Evolutionary conservation across 2,113 vertebrate genomes (phyloP).

Genomic region (Plecotus auritus): DNA sequence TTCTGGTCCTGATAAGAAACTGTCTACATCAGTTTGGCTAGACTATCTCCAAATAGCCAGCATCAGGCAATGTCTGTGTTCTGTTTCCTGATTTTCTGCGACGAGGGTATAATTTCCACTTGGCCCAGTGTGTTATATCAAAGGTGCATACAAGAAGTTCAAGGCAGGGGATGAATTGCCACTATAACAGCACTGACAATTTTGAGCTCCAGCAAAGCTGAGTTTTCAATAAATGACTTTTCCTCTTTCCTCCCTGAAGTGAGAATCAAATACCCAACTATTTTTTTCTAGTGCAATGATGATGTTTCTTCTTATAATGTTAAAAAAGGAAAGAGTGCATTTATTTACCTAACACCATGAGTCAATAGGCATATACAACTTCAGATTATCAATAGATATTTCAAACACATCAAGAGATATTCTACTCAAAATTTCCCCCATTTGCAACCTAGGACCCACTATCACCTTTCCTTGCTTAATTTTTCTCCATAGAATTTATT

Average conservation of each 20-base stretch:
- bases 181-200: not conserved
- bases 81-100: not conserved
- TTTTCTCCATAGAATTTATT: not conserved
- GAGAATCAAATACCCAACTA: not conserved
- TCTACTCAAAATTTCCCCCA: not conserved
- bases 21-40: not conserved
- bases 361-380: not conserved
- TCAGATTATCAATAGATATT: not conserved
- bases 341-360: not conserved
- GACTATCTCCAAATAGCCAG: not conserved
- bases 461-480: not conserved
- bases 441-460: not conserved
- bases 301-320: not conserved
- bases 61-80: not conserved
- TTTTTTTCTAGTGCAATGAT: not conserved
- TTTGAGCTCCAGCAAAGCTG: not conserved
- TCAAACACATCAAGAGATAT: not conserved
- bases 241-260: not conserved
- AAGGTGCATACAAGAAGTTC: not conserved
- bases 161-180: not conserved
- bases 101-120: not conserved
- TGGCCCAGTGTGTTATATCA: not conserved
- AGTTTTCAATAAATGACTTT: not conserved
- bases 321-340: not conserved
- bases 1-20: not conserved